A percentile compares a stretch with the other conserved stretches of the same genome.
Evolutionary conservation across 2,113 vertebrate species (phyloP).

Genomic region (Mustela nigripes): DNA sequence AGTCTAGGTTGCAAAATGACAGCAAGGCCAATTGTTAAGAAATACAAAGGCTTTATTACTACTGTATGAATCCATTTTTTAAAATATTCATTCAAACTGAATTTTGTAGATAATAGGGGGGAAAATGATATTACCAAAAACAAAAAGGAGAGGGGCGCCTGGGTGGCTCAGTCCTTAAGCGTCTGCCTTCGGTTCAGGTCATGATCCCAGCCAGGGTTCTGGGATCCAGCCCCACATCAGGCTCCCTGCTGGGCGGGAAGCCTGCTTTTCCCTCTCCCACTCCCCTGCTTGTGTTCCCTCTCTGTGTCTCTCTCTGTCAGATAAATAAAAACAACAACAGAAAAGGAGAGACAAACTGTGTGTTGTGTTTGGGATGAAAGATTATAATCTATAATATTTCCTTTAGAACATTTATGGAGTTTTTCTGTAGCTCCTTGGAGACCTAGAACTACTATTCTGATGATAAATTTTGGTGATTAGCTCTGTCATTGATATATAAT

Average conservation of each 20-base stretch:
- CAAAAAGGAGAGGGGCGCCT: neutral
- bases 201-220: too few relatives aligned
- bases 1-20: neutral
- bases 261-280: too few relatives aligned
- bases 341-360: neutral
- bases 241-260: too few relatives aligned
- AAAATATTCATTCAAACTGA: neutral
- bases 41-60: neutral
- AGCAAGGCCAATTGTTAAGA: slow-evolving; percentile 29
- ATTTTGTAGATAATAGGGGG: neutral
- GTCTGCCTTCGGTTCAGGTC: too few relatives aligned
- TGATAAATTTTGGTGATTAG: neutral
- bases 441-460: neutral
- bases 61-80: neutral
- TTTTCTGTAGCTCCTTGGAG: neutral
- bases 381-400: neutral
- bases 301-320: too few relatives aligned
- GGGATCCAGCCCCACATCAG: too few relatives aligned
- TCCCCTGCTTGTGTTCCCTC: too few relatives aligned
- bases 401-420: neutral
- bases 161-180: too few relatives aligned
- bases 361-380: neutral
- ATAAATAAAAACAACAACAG: too few relatives aligned
- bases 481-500: neutral
- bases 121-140: neutral